Evolutionary conservation across 2,797 vertebrate species (phyloP), one percentile per base, ranked within the genome.

Genomic region (Chelmon rostratus): DNA sequence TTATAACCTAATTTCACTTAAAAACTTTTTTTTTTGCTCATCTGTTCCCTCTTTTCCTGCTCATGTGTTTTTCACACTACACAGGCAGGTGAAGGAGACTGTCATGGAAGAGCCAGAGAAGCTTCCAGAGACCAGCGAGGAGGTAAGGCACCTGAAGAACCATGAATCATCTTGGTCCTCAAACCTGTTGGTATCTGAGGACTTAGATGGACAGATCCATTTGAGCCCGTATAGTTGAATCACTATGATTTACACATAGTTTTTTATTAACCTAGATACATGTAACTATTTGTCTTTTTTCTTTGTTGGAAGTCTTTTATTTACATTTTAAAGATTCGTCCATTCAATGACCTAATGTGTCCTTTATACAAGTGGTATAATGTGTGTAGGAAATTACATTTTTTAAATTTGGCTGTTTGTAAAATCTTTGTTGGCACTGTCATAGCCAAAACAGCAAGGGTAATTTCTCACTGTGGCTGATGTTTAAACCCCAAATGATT

Each of bases 401-500:
- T 33, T 23, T 69, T 83, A 78, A 23, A 68, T 77, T 78, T 86
- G 73, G 82, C 75, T 86, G 50, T 87, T 81, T 83, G 65, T 89
- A 85, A 86, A 89, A 82, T 85, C 77, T 90, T 88, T 91, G 85
- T 90, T 86, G 76, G 76, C 62, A 65, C 86, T 90, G 86, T 89
- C 82, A 76, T 80, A 73, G 79, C 82, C 80, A 87, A 88, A 87
- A 84, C 88, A 87, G 88, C 90, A 92, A 89, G 86, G 91, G 79
- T 58, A 40, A 89, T 84, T 89, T 89, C 63, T 90, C 65, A 90
- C 76, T 92, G 82, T 93, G 91, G 89, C 84, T 92, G 79, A 91
- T 94, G 86, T 93, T 93, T 94, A 92, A 94, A 94, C 81, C 84
- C 89, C 88, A 89, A 90, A 88, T 93, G 93, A 95, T 94, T 94